Evolutionary conservation across 2,113 vertebrate species (phyloP).

Genomic region (Hucho hucho): DNA sequence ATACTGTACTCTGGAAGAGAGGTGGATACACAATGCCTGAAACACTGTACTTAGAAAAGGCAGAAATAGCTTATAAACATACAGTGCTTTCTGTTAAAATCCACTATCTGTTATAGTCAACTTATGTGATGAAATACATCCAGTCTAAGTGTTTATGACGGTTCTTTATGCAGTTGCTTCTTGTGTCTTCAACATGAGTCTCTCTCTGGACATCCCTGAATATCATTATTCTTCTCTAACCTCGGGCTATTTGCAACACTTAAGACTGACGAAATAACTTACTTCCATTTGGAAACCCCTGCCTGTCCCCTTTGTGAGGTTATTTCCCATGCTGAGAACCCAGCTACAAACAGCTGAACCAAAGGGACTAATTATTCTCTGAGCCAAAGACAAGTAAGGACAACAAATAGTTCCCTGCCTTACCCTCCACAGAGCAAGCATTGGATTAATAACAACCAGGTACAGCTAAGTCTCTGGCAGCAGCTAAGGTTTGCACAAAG

Average conservation of each 20-base stretch:
- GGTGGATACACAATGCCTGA: constrained; percentile 25
- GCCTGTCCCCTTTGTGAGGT: constrained; percentile 56
- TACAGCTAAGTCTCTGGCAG: constrained; percentile 43
- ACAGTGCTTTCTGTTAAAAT: constrained; percentile 48
- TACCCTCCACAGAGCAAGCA: constrained; percentile 49
- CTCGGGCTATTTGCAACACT: constrained; percentile 68
- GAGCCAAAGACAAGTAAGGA: constrained; percentile 51
- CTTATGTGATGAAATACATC: constrained; percentile 64
- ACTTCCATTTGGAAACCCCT: constrained; percentile 62
- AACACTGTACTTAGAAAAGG: constrained; percentile 27
- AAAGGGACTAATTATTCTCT: constrained; percentile 65
- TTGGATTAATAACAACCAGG: constrained; percentile 47
- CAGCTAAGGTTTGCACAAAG: constrained; percentile 46
- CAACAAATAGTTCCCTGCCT: constrained; percentile 47
- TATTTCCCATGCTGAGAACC: constrained; percentile 58
- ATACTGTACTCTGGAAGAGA: constrained; percentile 34
- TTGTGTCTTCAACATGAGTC: constrained; percentile 52
- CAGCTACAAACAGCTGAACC: constrained; percentile 51
- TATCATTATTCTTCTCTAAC: constrained; percentile 66
- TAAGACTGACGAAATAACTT: constrained; percentile 68
- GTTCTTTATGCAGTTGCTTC: constrained; percentile 55
- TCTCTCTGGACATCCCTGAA: constrained; percentile 57
- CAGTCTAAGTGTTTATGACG: constrained; percentile 59
- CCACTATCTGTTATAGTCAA: background rate
- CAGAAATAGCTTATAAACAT: constrained; percentile 51